Percentiles rank a stretch among this genome's conserved stretches.
Conservation (phyloP, 2,888 invertebrate genomes). For the Ptychoptera contaminata region DNA sequence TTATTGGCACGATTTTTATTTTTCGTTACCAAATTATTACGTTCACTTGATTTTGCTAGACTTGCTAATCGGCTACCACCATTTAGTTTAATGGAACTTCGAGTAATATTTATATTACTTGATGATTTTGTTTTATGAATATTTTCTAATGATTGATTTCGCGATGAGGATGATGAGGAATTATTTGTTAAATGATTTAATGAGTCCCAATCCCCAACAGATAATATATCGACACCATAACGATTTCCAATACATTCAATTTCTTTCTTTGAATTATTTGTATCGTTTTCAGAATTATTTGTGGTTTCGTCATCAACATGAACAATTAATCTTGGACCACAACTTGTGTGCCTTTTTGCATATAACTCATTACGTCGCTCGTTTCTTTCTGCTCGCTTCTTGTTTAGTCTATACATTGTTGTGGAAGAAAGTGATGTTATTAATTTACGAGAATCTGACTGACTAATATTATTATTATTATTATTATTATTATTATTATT, state of each 20-base stretch:
- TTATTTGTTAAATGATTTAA: not conserved
- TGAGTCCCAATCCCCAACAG: not conserved
- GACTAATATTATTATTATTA: too few relatives aligned
- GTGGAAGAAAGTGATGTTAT: not conserved
- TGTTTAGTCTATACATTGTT: not conserved
- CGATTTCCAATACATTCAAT: conserved; percentile 11
- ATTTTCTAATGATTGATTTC: conserved; percentile 7
- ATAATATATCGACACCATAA: conserved; percentile 3
- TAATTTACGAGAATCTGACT: too few relatives aligned
- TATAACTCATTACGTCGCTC: not conserved
- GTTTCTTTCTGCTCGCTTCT: not conserved
- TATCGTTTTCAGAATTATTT: not conserved
- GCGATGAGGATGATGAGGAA: conserved; percentile 1
- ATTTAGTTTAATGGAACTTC: too few relatives aligned
- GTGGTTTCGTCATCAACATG: not conserved
- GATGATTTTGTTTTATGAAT: conserved; percentile 9
- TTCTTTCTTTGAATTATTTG: conserved; percentile 1
- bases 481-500: too few relatives aligned
- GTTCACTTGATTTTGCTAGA: not conserved
- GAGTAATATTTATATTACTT: not conserved
- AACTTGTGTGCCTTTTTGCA: conserved; percentile 21
- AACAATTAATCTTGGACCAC: conserved; percentile 17
- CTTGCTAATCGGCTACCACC: not conserved
- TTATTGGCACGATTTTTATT: not conserved
- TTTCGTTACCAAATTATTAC: conserved; percentile 1